Evolutionary conservation across 2,113 vertebrate species (phyloP), one percentile per base, ranked within the genome.

Genomic region (Chloropsis cyanopogon): DNA sequence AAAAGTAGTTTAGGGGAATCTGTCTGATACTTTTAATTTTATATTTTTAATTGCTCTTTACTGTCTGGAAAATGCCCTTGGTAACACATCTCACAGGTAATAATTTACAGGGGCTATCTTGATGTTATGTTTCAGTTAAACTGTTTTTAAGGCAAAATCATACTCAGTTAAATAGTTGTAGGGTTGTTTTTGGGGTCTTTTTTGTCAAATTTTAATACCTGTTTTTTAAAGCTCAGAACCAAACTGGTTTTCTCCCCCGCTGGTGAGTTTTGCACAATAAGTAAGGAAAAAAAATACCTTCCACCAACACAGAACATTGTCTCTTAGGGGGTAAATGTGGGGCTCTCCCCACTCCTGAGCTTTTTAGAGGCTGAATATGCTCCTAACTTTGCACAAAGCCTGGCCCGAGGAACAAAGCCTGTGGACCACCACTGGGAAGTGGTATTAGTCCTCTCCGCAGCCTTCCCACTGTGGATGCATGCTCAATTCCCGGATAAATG

Each of bases 401-500:
- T 2, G 0, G 71, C 56, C 64, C 0, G 4, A 64, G 57, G 72
- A 94, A 91, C 82, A 88, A 96, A 82, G 77, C 61, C 71, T 9
- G 33, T 1, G 17, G 90, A 70, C 86, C 64, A 82, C 37, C 91
- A 24, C 5, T 2, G 44, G 86, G 65, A 92, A 94, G 90, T 73
- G 82, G 93, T 63, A 87, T 92, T 92, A 94, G 93, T 88, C 77
- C 95, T 92, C 92, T 69, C 88, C 0, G 0, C 71, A 92, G 89
- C 59, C 73, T 75, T 93, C 31, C 90, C 35, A 61, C 64, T 94
- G 86, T 91, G 85, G 91, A 94, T 79, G 83, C 31, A 81, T 85
- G 73, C 54, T 78, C 84, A 95, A 91, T 97, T 97, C 97, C 69
- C 10, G 50, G 95, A 96, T 94, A 95, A 96, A 97, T 94, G 97